phyloP scores from a whole-genome alignment of 1,140 invertebrate genomes.

The Lepidotrigona ventralis region DNA sequence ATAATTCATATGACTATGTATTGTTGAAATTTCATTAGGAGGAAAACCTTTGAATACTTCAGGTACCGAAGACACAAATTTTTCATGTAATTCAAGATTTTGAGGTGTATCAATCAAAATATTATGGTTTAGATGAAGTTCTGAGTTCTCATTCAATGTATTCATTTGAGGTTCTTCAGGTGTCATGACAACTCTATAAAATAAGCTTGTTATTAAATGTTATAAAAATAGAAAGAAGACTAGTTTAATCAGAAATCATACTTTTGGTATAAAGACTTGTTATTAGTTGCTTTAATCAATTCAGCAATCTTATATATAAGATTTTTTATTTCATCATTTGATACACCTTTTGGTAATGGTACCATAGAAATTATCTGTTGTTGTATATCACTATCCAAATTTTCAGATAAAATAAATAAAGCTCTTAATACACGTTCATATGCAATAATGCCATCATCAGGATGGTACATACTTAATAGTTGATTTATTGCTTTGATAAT shows the following conservation, averaged over 20 bases:
- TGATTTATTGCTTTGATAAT: conserved; percentile 67
- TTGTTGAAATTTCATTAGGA: conserved; percentile 59
- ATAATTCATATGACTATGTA: conserved; percentile 58
- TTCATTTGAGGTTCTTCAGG: not conserved
- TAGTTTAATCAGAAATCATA: conserved; percentile 1
- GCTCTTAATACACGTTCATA: conserved; percentile 70
- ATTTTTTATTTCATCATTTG: conserved; percentile 63
- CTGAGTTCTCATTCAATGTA: not conserved
- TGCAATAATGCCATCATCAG: conserved; percentile 69
- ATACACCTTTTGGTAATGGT: conserved; percentile 65
- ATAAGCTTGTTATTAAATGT: not conserved
- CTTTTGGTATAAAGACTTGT: not conserved
- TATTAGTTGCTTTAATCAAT: conserved; percentile 47
- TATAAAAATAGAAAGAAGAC: not conserved
- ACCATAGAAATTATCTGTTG: conserved; percentile 70
- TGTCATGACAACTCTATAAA: not conserved
- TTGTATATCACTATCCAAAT: conserved; percentile 66
- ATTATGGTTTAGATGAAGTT: conserved; percentile 11
- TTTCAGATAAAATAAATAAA: conserved; percentile 63
- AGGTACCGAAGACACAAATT: conserved; percentile 23
- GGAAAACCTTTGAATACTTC: conserved; percentile 63
- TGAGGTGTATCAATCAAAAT: not conserved
- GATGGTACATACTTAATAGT: conserved; percentile 71
- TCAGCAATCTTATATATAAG: conserved; percentile 67
- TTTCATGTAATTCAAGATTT: conserved; percentile 16